phyloP scores from a whole-genome alignment of 2,888 invertebrate genomes.

The Eupithecia subfuscata region DNA sequence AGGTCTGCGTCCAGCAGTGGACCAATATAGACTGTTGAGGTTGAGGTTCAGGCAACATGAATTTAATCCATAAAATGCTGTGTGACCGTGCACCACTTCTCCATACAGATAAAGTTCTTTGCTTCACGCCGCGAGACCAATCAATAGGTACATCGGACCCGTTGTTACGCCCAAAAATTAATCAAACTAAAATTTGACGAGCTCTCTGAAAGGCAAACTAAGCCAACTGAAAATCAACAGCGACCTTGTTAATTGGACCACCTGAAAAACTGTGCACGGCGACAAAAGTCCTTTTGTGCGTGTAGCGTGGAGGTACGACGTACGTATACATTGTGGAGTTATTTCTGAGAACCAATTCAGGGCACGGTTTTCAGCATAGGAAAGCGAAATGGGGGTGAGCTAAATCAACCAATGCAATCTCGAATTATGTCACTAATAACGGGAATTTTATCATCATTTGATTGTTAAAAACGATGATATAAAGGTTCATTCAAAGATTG shows the following conservation, averaged over 20 bases:
- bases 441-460: too few species aligned
- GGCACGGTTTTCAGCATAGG: neutral
- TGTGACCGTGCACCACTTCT: neutral
- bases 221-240: neutral
- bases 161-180: neutral
- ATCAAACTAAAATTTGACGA: neutral
- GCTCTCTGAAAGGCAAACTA: neutral
- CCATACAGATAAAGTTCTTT: neutral
- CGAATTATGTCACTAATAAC: too few species aligned
- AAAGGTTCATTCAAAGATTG: too few species aligned
- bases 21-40: too few species aligned
- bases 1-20: too few species aligned
- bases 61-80: neutral
- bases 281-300: neutral
- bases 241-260: neutral
- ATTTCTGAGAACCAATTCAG: neutral
- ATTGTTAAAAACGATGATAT: too few species aligned
- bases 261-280: neutral
- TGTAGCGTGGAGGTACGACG: neutral
- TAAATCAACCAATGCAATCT: too few species aligned
- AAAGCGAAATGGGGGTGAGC: too few species aligned
- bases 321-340: neutral
- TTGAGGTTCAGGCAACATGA: neutral
- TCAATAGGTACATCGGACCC: neutral
- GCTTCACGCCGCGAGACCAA: neutral